Evolutionary conservation across 2,888 invertebrate genomes (phyloP), one percentile per base, ranked within the genome.

Genomic region (Sesia bembeciformis): DNA sequence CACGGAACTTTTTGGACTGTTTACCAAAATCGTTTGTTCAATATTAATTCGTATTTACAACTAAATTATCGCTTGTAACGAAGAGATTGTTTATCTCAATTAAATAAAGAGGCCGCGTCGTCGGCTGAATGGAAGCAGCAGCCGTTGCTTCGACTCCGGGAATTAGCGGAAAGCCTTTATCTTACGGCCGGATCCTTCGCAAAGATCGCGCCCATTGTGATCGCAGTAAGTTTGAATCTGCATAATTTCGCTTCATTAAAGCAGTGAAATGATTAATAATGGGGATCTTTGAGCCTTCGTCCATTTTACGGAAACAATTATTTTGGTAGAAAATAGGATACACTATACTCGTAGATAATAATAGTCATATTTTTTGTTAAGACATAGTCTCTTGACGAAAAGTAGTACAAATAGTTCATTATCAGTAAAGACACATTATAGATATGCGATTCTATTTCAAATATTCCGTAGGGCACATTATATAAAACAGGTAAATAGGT

Each of bases 181-280:
- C 80, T 81, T 66, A 65, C 58, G 62, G 62, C 63, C 63, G 67
- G 63, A 63, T 63, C 62, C 60, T 57, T 53, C 55, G 57, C 68
- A 70, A 70, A 81, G 78, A 82, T 82, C 78, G 77, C 67, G 72
- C 55, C 79, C 75, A 85, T 88, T 89, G 86, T 87, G 78, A 75
- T 78, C 67, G 71, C 67, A 38, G 52, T 52, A 66, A 73, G 74
- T 73, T 64, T 60, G 74, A 81, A 84, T 88, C 80, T 83, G 84
- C 84, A 89, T 89, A 87, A 89, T 86, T 86, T 82, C 72, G 75
- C 81, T 84, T 85, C 81, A 87, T 88, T 87, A 84, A 79, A 78
- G 78, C 80, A 80, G 77, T 78, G 77, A 79, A 85, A 88, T 88
- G 82, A 89, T 88, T 88, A 88, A 89, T 87, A 83, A 85, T 76